Percentiles rank a stretch among this genome's conserved stretches.
These are phyloP conservation scores for Cercopithecus mona DNA, from an alignment of 2,113 vertebrate genomes.

Conservation along the genomic window DNA sequence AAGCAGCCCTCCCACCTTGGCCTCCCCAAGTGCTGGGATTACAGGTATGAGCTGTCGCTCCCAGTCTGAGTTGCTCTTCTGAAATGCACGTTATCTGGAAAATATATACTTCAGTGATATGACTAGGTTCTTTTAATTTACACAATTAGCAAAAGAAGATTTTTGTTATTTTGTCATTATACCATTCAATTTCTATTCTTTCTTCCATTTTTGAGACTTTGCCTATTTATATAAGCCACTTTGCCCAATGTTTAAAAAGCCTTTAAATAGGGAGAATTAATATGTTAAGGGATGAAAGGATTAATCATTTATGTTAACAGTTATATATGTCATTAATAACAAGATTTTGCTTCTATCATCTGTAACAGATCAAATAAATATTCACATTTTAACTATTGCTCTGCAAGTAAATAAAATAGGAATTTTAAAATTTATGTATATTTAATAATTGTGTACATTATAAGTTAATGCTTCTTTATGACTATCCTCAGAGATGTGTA, in stretches of 20 bases:
- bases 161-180: constrained; percentile 25
- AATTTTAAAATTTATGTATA: constrained; percentile 27
- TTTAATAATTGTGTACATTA: constrained; percentile 31
- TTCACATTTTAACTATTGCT: constrained; percentile 20
- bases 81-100: not conserved
- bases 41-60: too few relatives aligned
- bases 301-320: not conserved
- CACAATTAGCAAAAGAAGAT: not conserved
- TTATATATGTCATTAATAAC: constrained; percentile 34
- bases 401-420: constrained; percentile 25
- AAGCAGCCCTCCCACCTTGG: too few relatives aligned
- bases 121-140: constrained; percentile 7
- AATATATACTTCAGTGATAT: constrained; percentile 5
- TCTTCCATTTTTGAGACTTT: constrained; percentile 57
- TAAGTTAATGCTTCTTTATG: not conserved
- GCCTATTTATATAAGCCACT: not conserved
- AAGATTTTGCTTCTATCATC: constrained; percentile 43
- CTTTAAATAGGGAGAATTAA: constrained; percentile 42
- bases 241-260: constrained; percentile 3
- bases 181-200: constrained; percentile 51
- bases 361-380: constrained; percentile 35
- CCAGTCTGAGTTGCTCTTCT: not conserved
- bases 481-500: not conserved
- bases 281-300: constrained; percentile 38
- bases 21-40: too few relatives aligned